Evolutionary conservation across 2,113 vertebrate species (phyloP).

Genomic region (Tauraco erythrolophus): DNA sequence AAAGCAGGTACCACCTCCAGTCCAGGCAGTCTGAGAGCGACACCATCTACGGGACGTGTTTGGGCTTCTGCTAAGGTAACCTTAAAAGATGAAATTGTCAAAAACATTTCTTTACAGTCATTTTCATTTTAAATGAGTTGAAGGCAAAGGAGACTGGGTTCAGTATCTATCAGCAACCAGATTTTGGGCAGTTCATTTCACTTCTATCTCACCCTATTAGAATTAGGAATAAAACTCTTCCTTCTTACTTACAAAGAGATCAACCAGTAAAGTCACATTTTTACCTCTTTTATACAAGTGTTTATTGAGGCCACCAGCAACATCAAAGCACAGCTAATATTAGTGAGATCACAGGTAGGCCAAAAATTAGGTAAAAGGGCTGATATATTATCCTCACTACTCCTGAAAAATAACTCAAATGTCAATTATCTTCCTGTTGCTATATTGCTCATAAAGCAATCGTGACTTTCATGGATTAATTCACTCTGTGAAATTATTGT

Average conservation of each 20-base stretch:
- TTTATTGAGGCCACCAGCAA: background rate
- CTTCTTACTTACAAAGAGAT: background rate
- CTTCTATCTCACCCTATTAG: background rate
- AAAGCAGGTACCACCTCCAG: background rate
- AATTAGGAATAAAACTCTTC: background rate
- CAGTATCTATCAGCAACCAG: background rate
- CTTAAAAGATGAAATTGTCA: background rate
- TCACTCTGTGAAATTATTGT: background rate
- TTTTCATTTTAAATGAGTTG: background rate
- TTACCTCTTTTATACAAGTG: background rate
- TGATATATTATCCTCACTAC: background rate
- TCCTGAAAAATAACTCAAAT: background rate
- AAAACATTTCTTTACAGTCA: background rate
- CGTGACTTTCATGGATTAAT: background rate
- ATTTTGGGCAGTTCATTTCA: background rate
- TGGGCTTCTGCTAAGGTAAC: background rate
- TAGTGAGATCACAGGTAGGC: background rate
- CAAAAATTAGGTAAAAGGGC: background rate
- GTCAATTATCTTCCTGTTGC: constrained; percentile 16
- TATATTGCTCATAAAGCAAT: background rate
- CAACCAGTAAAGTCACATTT: background rate
- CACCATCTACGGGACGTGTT: rapidly evolving
- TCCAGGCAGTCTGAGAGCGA: background rate
- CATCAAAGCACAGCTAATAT: background rate
- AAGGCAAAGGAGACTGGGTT: background rate